phyloP scores from a whole-genome alignment of 2,888 invertebrate genomes.

The Meganola albula region DNA sequence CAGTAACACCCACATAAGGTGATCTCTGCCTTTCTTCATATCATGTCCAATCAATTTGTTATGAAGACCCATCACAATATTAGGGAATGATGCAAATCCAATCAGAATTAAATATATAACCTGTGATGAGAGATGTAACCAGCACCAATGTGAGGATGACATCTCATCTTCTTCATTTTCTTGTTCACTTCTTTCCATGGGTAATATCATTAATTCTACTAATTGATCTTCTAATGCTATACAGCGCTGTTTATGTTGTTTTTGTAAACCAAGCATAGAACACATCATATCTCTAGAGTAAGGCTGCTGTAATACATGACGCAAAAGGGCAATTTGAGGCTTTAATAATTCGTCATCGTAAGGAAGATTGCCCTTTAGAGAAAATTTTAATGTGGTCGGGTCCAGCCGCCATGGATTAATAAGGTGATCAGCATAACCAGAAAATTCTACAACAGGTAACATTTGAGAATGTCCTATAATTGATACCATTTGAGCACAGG shows the following conservation, averaged over 20 bases:
- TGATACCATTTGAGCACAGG: slow-evolving; percentile 97
- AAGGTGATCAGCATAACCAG: slow-evolving; percentile 92
- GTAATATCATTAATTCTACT: slow-evolving; percentile 92
- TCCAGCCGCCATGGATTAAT: slow-evolving; percentile 97
- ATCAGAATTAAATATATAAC: slow-evolving; percentile 96
- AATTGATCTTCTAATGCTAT: slow-evolving; percentile 94
- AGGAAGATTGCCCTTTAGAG: slow-evolving; percentile 85
- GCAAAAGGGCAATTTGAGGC: slow-evolving; percentile 90
- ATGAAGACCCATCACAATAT: slow-evolving; percentile 92
- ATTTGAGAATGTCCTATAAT: slow-evolving; percentile 93
- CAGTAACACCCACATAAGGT: slow-evolving; percentile 98
- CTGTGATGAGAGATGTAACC: slow-evolving; percentile 96
- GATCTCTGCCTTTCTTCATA: slow-evolving; percentile 93
- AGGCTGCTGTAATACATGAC: slow-evolving; percentile 95
- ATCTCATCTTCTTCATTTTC: slow-evolving; percentile 78
- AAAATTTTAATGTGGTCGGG: slow-evolving; percentile 84
- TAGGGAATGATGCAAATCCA: slow-evolving; percentile 95
- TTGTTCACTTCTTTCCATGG: slow-evolving; percentile 94
- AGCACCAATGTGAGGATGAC: slow-evolving; percentile 87
- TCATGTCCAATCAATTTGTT: slow-evolving; percentile 89
- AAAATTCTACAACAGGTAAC: slow-evolving; percentile 96
- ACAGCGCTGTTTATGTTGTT: slow-evolving; percentile 93
- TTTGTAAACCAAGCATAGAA: slow-evolving; percentile 94
- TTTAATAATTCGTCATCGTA: slow-evolving; percentile 92
- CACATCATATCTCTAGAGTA: slow-evolving; percentile 98